Evolutionary conservation across 2,113 vertebrate genomes (phyloP), one percentile per base, ranked within the genome.

Genomic region (Dascyllus trimaculatus): DNA sequence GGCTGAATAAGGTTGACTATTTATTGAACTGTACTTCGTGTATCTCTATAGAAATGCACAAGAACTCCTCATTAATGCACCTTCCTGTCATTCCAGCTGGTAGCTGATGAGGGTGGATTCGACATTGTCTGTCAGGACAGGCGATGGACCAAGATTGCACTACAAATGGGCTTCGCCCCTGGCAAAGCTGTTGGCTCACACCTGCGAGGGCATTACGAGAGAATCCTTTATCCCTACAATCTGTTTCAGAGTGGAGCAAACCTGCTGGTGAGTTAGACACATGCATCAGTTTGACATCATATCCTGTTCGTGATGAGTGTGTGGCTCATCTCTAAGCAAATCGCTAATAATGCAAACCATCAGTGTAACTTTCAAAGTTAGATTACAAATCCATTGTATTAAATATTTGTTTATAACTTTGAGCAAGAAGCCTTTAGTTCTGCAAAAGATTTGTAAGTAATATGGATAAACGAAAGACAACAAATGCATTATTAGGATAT

Each of bases 101-200:
- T 99, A 74, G 95, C 96, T 81, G 98, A 99, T 29, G 97, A 99
- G 93, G 98, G 98, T 46, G 98, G 98, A 21, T 99, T 99, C 87
- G 96, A 99, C 60, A 78, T 96, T 0, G 96, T 99, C 68, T 98
- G 97, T 87, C 97, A 94, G 85, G 98, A 99, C 21, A 95, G 98
- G 81, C 96, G 95, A 89, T 99, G 98, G 98, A 98, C 98, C 80
- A 97, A 96, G 92, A 98, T 99, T 81, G 98, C 98, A 29, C 94
- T 95, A 5, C 95, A 94, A 76, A 98, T 99, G 97, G 97, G 97
- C 24, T 99, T 98, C 76, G 94, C 96, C 71, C 96, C 97, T 11
- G 98, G 98, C 82, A 99, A 99, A 82, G 98, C 98, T 0, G 95
- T 99, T 18, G 98, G 98, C 29, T 99, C 98, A 0, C 97, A 99